These are phyloP conservation scores for Australoheros scitulus DNA, from an alignment of 2,113 vertebrate species.

Conservation along the genomic window DNA sequence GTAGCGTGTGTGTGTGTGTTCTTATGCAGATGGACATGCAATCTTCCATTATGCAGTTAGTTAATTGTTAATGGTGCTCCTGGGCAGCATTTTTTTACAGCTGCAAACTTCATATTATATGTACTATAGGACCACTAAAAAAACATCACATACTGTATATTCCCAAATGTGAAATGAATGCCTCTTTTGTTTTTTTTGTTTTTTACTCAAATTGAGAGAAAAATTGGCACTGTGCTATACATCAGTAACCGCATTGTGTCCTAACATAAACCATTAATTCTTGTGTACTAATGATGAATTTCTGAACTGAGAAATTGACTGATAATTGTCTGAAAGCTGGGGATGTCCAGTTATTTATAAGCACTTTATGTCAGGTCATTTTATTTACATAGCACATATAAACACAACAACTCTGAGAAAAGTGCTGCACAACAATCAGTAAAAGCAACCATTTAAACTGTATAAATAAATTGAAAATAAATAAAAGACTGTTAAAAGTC, in stretches of 20 bases:
- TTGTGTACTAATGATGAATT: neutral
- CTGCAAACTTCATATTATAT: neutral
- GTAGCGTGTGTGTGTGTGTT: neutral
- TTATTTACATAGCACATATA: neutral
- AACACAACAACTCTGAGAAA: neutral
- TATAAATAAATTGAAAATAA: neutral
- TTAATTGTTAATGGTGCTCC: neutral
- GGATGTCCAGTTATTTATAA: neutral
- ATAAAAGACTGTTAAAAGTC: neutral
- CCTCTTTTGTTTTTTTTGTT: neutral
- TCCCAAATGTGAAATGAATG: neutral
- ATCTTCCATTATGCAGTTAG: neutral
- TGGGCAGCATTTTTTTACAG: conserved; percentile 1
- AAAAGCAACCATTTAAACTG: neutral
- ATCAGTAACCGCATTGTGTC: neutral
- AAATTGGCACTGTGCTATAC: neutral
- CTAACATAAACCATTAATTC: neutral
- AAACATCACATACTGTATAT: neutral
- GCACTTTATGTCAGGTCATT: neutral
- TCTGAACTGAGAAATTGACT: neutral
- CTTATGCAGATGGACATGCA: neutral
- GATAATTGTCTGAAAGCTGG: neutral
- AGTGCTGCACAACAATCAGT: neutral
- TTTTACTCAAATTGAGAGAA: neutral
- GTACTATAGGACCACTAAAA: neutral